These are phyloP conservation scores for Calidris pygmaea DNA, from an alignment of 2,113 vertebrate genomes.

Conservation along the genomic window DNA sequence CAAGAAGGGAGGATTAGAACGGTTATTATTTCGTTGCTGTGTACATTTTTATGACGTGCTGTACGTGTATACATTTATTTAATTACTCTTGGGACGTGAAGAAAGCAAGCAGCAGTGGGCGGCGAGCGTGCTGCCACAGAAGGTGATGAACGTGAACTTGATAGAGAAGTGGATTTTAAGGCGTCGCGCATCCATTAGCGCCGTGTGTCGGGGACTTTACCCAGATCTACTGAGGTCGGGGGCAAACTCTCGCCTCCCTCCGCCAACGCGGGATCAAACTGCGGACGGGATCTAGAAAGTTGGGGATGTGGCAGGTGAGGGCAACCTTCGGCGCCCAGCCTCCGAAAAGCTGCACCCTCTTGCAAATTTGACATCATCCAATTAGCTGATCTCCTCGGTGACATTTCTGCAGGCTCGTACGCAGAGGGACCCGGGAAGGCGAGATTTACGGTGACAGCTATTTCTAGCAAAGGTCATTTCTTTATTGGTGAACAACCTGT, in stretches of 20 bases:
- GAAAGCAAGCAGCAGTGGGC: background rate
- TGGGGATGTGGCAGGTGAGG: background rate
- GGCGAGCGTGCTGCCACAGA: background rate
- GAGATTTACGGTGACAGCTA: slow-evolving; percentile 32
- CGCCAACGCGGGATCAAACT: background rate
- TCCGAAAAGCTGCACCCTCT: background rate
- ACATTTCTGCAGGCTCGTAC: slow-evolving; percentile 31
- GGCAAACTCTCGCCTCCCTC: background rate
- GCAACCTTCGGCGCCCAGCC: background rate
- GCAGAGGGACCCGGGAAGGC: background rate
- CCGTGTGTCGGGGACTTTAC: background rate
- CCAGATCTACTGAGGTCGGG: background rate
- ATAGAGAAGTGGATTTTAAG: background rate
- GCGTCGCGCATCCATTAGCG: background rate
- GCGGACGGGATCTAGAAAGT: background rate
- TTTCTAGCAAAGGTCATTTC: slow-evolving; percentile 60
- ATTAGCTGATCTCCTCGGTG: slow-evolving; percentile 15
- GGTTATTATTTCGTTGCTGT: background rate
- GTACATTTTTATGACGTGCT: background rate
- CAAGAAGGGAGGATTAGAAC: background rate
- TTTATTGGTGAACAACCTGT: slow-evolving; percentile 37
- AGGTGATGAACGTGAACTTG: background rate
- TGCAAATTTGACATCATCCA: background rate
- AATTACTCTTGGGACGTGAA: background rate
- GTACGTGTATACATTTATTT: accelerated